Conservation (phyloP, 2,113 vertebrate species). For the Dicentrarchus labrax region DNA sequence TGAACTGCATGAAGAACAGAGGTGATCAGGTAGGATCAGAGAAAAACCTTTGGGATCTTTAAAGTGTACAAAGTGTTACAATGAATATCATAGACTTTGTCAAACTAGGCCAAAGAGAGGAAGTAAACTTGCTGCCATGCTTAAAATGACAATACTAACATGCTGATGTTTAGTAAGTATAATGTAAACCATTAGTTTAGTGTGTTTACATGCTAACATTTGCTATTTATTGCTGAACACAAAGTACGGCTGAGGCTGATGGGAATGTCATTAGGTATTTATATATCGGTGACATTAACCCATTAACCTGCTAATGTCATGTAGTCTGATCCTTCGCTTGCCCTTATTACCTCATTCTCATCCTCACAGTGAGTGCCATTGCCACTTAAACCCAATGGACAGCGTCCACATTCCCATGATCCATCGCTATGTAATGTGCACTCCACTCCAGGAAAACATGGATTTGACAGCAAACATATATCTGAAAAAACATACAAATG, state of each 20-base stretch:
- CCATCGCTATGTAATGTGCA: constrained; percentile 90
- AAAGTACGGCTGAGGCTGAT: neutral
- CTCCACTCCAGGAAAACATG: constrained; percentile 92
- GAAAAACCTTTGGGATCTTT: neutral
- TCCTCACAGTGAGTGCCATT: constrained; percentile 95
- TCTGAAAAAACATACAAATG: constrained; percentile 82
- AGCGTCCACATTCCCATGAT: constrained; percentile 93
- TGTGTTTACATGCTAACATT: neutral
- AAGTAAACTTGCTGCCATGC: neutral
- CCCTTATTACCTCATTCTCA: constrained; percentile 91
- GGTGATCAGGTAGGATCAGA: neutral
- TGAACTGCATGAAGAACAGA: neutral
- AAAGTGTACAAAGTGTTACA: neutral
- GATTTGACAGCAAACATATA: constrained; percentile 91
- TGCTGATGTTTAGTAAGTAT: neutral
- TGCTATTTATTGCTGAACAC: neutral
- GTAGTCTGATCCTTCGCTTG: neutral
- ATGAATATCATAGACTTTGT: neutral
- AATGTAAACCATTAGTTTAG: neutral
- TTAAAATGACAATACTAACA: neutral
- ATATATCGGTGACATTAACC: neutral
- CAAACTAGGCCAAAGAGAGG: neutral
- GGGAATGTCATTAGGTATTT: no score
- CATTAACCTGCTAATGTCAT: neutral
- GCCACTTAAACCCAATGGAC: constrained; percentile 91